Evolutionary conservation across 1,140 invertebrate genomes (phyloP), one percentile per base, ranked within the genome.

Genomic region (Tenebrio molitor): DNA sequence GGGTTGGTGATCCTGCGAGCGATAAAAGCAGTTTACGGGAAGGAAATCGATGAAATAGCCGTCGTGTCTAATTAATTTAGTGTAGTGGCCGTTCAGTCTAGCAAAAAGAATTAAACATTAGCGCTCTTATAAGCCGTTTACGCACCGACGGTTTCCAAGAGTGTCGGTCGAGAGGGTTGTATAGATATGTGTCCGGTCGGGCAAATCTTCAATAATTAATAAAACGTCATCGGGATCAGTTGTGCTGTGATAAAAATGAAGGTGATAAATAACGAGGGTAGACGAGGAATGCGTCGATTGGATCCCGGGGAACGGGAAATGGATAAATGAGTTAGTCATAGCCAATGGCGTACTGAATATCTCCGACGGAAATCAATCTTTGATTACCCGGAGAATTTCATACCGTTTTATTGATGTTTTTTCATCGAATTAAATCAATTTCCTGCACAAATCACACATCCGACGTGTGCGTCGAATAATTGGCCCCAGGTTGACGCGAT

Each of bases 201-300:
- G 50, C 36, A 50, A 53, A 69, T 67, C 72, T 70, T 70, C 53
- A 65, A 74, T 74, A 74, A 74, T 74, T 74, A 74, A 74, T 74
- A 74, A 74, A 74, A 74, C 71, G 69, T 70, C 73, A 72, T 71
- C 58, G 33, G 33, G 65, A 64, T 65, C 41, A 62, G 65, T 62
- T 15, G 17, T 66, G 65, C 50, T 41, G 68, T 74, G 69, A 74
- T 72, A 74, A 74, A 74, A 72, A 74, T 72, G 69, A 63, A 74
- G 69, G 73, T 72, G 64, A 74, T 74, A 74, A 74, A 74, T 74
- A 74, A 74, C 65, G 50, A 71, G 62, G 67, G 72, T 34, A 44
- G 58, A 63, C 50, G 39, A 67, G 64, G 64, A 44, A 67, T 67
- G 64, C 64, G 39, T 21, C 62, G 70, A 66, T 66, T 67, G 64